Evolutionary conservation across 64 coral and sea anemone genomes (phyloP).

Genomic region (Trachythela sp.): DNA sequence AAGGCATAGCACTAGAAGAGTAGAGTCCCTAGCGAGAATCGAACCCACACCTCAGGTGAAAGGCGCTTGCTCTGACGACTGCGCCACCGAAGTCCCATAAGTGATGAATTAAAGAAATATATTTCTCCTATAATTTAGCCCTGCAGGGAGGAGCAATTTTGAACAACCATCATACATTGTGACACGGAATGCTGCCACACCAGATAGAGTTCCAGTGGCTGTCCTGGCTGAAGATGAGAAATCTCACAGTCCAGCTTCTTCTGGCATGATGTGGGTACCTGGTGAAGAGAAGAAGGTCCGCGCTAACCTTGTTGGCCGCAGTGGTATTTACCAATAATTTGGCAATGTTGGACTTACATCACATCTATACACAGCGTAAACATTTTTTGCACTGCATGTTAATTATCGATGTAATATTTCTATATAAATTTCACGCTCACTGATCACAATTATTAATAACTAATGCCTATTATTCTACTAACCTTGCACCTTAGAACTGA

Average conservation of each 20-base stretch:
- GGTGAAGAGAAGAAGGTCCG: not conserved
- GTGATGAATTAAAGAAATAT: not conserved
- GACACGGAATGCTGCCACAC: not conserved
- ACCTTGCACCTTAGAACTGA: no score
- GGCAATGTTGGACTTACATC: not conserved
- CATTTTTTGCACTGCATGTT: no score
- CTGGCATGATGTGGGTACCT: not conserved
- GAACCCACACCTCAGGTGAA: no score
- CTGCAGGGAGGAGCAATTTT: not conserved
- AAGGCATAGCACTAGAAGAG: no score
- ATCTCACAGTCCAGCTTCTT: not conserved
- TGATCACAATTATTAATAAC: no score
- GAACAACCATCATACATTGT: not conserved
- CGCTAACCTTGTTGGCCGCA: not conserved
- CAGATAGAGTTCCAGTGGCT: not conserved
- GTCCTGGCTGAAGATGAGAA: not conserved
- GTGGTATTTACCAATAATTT: not conserved
- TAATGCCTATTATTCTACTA: no score
- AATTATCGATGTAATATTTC: no score
- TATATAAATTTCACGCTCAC: no score
- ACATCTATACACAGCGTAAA: no score
- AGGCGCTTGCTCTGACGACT: no score
- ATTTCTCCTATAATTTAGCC: not conserved
- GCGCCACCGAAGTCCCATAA: no score
- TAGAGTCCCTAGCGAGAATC: no score